Percentiles rank a stretch among this genome's conserved stretches.
Conservation (phyloP, 1,140 invertebrate genomes). For the Aplysia californica region DNA sequence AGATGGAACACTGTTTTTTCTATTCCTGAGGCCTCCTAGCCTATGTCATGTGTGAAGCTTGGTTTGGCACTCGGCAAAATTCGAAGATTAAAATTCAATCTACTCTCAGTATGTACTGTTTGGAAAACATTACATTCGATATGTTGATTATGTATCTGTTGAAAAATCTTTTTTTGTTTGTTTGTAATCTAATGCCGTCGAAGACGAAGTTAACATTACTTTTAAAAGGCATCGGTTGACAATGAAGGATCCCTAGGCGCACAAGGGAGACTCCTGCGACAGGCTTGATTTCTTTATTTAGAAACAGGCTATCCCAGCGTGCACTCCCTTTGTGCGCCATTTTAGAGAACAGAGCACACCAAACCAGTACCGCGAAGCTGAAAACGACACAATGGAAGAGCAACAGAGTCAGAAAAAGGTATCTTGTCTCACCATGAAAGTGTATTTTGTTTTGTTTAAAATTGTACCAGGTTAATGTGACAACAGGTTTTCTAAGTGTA, state of each 20-base stretch:
- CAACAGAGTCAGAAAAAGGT: slow-evolving; percentile 34
- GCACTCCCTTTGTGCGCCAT: slow-evolving; percentile 44
- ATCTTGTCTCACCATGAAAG: not conserved
- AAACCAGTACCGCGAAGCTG: not conserved
- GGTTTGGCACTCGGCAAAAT: too few species aligned
- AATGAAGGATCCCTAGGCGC: not conserved
- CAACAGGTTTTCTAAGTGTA: not conserved
- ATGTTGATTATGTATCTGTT: too few species aligned
- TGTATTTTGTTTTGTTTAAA: not conserved
- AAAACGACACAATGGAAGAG: slow-evolving; percentile 13
- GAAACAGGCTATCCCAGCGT: slow-evolving; percentile 30
- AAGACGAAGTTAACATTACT: not conserved
- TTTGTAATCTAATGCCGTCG: too few species aligned
- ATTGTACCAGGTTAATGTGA: too few species aligned
- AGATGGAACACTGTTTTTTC: too few species aligned
- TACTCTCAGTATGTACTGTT: too few species aligned
- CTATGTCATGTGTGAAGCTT: too few species aligned
- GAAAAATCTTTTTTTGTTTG: too few species aligned
- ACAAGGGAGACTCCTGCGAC: not conserved
- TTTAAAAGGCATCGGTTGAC: not conserved
- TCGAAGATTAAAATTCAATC: too few species aligned
- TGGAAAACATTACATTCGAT: too few species aligned
- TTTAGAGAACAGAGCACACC: slow-evolving; percentile 22
- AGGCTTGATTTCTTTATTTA: not conserved
- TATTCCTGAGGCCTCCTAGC: too few species aligned